phyloP scores from a whole-genome alignment of 1,140 invertebrate species.

The Araneus ventricosus region DNA sequence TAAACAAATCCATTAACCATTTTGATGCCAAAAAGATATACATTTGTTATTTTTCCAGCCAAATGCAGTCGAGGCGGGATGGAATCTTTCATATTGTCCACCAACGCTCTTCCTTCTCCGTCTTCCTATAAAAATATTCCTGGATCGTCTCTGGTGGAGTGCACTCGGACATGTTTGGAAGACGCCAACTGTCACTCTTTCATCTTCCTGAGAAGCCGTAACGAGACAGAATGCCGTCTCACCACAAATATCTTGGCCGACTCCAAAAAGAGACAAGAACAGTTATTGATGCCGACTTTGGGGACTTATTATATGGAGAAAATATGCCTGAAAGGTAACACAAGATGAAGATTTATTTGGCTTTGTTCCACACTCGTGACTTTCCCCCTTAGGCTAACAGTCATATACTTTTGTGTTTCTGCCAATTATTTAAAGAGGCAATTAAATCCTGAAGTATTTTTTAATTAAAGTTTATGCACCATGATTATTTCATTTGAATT shows the following conservation, averaged over 20 bases:
- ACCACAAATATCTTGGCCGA: neutral
- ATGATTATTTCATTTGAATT: too few species aligned
- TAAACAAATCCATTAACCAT: too few species aligned
- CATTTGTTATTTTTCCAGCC: neutral
- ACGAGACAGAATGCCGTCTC: conserved; percentile 50
- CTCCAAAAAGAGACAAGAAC: conserved; percentile 4
- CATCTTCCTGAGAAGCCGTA: conserved; percentile 31
- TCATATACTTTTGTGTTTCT: too few species aligned
- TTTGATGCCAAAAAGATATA: too few species aligned
- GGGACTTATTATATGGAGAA: conserved; percentile 71
- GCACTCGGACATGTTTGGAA: conserved; percentile 43
- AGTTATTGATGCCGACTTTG: neutral
- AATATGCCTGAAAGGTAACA: conserved; percentile 63
- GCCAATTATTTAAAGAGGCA: too few species aligned
- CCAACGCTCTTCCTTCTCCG: conserved; percentile 21
- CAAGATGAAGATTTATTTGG: neutral
- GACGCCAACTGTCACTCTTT: conserved; percentile 56
- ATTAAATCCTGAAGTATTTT: too few species aligned
- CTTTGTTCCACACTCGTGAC: neutral
- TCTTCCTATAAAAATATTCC: conserved; percentile 33
- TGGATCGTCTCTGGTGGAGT: conserved; percentile 47
- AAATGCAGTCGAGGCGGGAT: conserved; percentile 50
- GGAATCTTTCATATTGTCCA: conserved; percentile 68
- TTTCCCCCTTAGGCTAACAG: neutral
- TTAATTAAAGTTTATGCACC: too few species aligned